Evolutionary conservation across 2,797 vertebrate genomes (phyloP).

Genomic region (Sebastes trivittatus): DNA sequence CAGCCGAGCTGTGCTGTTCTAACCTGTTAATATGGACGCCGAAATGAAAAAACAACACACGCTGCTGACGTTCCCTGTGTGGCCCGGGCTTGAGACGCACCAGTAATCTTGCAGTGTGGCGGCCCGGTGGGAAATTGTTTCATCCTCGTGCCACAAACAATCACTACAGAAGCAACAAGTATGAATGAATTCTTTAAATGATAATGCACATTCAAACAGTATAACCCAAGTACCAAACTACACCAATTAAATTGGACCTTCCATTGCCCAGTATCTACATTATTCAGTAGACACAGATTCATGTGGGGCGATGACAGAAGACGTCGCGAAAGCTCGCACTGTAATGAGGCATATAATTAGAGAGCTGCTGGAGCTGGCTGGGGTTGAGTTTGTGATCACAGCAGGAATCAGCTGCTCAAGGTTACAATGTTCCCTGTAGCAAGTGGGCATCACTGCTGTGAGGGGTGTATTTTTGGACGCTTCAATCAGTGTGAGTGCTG

Average conservation of each 20-base stretch:
- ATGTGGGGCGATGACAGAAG: conserved; percentile 13
- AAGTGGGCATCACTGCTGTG: conserved; percentile 45
- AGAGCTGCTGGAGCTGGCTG: conserved; percentile 38
- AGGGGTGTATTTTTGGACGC: conserved; percentile 46
- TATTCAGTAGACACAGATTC: conserved; percentile 48
- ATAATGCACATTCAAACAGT: background rate
- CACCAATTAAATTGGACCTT: conserved; percentile 22
- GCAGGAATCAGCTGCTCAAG: conserved; percentile 66
- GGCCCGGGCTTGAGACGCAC: too few relatives aligned
- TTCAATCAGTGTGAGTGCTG: conserved; percentile 57
- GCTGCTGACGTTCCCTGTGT: too few relatives aligned
- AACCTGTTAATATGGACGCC: too few relatives aligned
- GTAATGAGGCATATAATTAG: conserved; percentile 66
- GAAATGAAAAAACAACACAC: too few relatives aligned
- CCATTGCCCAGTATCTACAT: conserved; percentile 11
- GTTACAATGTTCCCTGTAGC: conserved; percentile 52
- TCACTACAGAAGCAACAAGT: background rate
- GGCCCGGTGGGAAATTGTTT: background rate
- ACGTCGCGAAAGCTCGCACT: conserved; percentile 22
- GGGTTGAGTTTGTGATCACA: conserved; percentile 60
- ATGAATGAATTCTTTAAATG: conserved; percentile 7
- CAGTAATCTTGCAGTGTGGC: background rate
- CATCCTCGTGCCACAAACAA: background rate
- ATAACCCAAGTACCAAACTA: background rate
- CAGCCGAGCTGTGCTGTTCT: too few relatives aligned